These are phyloP conservation scores for Hippopotamyrus pictus DNA, from an alignment of 2,797 vertebrate genomes.

Conservation along the genomic window DNA sequence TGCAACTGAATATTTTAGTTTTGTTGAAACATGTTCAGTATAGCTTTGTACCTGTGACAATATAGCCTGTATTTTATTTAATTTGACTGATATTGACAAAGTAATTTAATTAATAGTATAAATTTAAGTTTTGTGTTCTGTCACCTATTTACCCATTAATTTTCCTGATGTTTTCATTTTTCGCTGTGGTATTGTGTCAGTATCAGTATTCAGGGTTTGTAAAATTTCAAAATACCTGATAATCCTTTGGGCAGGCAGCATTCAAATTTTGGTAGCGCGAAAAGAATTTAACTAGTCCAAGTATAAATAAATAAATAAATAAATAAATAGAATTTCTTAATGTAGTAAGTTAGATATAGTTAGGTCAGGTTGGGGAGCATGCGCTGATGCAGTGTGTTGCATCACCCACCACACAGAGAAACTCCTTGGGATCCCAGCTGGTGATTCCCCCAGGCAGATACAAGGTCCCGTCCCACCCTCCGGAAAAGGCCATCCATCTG, in stretches of 20 bases:
- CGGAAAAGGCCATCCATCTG: not conserved
- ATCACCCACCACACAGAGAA: too few relatives aligned
- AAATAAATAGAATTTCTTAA: not conserved
- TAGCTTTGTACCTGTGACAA: not conserved
- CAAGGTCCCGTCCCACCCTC: not conserved
- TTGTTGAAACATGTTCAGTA: not conserved
- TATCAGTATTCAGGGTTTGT: not conserved
- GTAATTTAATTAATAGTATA: not conserved
- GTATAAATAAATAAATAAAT: not conserved
- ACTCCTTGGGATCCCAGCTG: too few relatives aligned
- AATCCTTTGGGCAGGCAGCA: not conserved
- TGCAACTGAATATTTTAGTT: not conserved
- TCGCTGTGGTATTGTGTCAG: not conserved
- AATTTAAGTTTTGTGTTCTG: not conserved
- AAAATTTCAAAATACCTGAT: not conserved
- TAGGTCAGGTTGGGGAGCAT: not conserved
- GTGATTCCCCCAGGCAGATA: not conserved
- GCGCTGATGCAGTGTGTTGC: not conserved
- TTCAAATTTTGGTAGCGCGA: not conserved
- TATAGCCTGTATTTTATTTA: not conserved
- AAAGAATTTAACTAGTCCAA: not conserved
- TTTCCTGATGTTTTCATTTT: not conserved
- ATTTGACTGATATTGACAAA: not conserved
- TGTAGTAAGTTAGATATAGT: not conserved
- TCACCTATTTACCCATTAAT: not conserved